phyloP scores from a whole-genome alignment of 2,797 vertebrate species.

The Squalus acanthias region DNA sequence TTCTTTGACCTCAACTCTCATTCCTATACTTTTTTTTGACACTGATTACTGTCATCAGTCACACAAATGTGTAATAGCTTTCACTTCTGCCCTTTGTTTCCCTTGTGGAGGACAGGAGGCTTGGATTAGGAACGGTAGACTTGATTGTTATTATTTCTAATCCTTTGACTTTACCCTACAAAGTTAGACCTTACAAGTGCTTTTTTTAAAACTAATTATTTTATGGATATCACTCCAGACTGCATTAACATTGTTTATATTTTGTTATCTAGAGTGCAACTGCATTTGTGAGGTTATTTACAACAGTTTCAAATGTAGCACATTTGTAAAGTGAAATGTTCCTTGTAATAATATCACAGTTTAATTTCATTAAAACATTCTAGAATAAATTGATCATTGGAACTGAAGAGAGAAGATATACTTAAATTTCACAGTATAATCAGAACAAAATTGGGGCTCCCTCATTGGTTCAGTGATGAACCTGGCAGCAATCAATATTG shows the following conservation, averaged over 20 bases:
- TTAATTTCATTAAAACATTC: background rate
- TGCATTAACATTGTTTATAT: background rate
- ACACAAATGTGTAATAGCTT: background rate
- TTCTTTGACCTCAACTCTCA: background rate
- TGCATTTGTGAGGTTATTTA: background rate
- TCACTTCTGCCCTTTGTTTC: constrained; percentile 8
- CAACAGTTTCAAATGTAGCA: background rate
- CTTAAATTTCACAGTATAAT: background rate
- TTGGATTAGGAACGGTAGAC: background rate
- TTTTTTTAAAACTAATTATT: background rate
- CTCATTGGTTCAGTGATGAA: background rate
- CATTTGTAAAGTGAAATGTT: background rate
- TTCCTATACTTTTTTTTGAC: background rate
- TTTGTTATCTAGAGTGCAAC: background rate
- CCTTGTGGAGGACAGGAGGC: background rate
- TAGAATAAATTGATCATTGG: background rate
- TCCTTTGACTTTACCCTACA: background rate
- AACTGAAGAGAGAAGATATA: background rate
- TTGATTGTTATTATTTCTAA: background rate
- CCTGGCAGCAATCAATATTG: background rate
- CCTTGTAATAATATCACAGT: background rate
- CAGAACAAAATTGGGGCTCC: background rate
- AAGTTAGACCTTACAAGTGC: background rate
- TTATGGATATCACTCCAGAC: background rate
- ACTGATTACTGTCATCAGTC: background rate